Evolutionary conservation across 2,888 invertebrate genomes (phyloP).

Genomic region (Synanthedon vespiformis): DNA sequence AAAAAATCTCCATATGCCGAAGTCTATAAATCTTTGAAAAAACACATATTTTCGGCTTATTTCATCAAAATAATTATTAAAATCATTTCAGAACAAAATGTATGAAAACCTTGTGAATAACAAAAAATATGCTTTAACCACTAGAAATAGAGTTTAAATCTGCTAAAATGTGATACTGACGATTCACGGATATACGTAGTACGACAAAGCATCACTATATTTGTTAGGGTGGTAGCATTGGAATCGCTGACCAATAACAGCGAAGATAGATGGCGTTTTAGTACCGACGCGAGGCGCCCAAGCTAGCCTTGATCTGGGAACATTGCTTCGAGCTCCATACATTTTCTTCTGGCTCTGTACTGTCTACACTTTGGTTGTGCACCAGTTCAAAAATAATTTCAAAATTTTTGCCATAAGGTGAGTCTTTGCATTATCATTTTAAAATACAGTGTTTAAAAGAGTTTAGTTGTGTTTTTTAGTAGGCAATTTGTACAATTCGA

Average conservation of each 20-base stretch:
- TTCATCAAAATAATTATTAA: constrained; percentile 32
- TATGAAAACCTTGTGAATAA: constrained; percentile 26
- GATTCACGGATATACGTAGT: constrained; percentile 67
- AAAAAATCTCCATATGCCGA: constrained; percentile 28
- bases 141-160: constrained; percentile 18
- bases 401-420: constrained; percentile 71
- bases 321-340: constrained; percentile 70
- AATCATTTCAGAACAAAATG: constrained; percentile 52
- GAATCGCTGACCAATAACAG: constrained; percentile 42
- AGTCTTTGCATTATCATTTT: constrained; percentile 52
- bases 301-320: constrained; percentile 66
- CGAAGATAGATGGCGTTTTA: constrained; percentile 54
- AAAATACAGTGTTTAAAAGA: constrained; percentile 40
- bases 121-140: constrained; percentile 13
- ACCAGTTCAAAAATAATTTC: constrained; percentile 68
- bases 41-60: constrained; percentile 24
- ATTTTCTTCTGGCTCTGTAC: constrained; percentile 71
- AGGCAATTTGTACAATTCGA: constrained; percentile 37
- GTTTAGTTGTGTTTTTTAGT: constrained; percentile 36
- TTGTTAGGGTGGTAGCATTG: constrained; percentile 42
- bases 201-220: constrained; percentile 34
- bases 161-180: constrained; percentile 8
- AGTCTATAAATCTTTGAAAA: constrained; percentile 19
- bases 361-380: constrained; percentile 69
- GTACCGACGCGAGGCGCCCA: constrained; percentile 63